Percentiles rank a stretch among this genome's conserved stretches.
These are phyloP conservation scores for Micoletzkya japonica DNA, from an alignment of 2,888 invertebrate genomes.

Conservation along the genomic window DNA sequence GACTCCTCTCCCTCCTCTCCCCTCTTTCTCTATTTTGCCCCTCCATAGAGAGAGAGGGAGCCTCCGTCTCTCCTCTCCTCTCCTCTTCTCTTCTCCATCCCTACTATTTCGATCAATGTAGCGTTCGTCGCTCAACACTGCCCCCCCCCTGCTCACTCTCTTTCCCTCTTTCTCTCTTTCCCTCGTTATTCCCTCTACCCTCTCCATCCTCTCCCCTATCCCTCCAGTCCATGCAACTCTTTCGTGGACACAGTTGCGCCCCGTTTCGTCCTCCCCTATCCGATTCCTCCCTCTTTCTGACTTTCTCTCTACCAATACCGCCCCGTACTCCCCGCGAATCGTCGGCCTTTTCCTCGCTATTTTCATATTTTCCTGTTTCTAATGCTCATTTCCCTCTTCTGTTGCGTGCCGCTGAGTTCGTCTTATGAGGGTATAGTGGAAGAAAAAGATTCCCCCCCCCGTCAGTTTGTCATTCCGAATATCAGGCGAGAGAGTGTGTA, in stretches of 20 bases:
- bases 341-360: no score
- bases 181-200: not conserved
- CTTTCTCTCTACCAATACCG: no score
- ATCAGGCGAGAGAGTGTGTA: no score
- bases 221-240: not conserved
- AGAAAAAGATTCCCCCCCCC: no score
- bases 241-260: not conserved
- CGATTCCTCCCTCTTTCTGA: not conserved
- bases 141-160: not conserved
- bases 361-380: no score
- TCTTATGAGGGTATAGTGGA: no score
- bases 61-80: conserved; percentile 4
- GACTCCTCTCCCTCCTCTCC: not conserved
- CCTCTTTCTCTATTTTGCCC: conserved; percentile 5
- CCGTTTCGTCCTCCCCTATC: not conserved
- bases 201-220: not conserved
- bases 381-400: no score
- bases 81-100: conserved; percentile 12
- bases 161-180: not conserved
- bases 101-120: not conserved
- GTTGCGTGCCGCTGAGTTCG: no score
- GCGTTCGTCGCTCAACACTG: conserved; percentile 4
- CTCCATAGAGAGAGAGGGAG: not conserved
- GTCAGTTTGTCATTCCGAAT: no score
- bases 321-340: no score